Conservation (phyloP, 2,113 vertebrate species). For the Oreochromis niloticus region DNA sequence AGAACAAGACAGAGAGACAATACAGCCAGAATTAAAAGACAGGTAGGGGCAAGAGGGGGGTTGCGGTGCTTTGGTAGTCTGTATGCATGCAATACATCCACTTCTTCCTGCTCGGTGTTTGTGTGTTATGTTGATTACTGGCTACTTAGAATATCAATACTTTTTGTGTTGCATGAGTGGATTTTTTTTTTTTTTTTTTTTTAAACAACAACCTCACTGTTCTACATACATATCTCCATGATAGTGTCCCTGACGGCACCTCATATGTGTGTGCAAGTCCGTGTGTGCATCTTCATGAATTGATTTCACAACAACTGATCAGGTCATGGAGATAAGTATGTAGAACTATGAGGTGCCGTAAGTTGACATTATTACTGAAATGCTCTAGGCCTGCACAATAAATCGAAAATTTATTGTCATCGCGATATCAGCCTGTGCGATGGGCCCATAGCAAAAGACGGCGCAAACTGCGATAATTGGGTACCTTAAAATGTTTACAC, state of each 20-base stretch:
- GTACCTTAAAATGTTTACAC: too few species aligned
- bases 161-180: background rate
- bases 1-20: background rate
- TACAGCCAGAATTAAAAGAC: background rate
- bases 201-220: background rate
- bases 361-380: too few species aligned
- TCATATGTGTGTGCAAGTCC: background rate
- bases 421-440: too few species aligned
- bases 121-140: background rate
- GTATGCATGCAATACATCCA: background rate
- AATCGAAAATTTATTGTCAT: too few species aligned
- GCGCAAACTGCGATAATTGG: too few species aligned
- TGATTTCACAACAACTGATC: too few species aligned
- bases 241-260: background rate
- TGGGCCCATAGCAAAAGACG: too few species aligned
- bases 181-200: fast-evolving
- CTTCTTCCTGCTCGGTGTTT: background rate
- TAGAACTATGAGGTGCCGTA: too few species aligned
- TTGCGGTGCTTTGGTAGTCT: background rate
- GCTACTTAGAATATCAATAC: background rate
- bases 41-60: background rate
- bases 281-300: too few species aligned
- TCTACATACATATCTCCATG: background rate
- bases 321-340: too few species aligned
- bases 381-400: too few species aligned